Conservation (phyloP, 2,113 vertebrate species). For the Petroica traversi region DNA sequence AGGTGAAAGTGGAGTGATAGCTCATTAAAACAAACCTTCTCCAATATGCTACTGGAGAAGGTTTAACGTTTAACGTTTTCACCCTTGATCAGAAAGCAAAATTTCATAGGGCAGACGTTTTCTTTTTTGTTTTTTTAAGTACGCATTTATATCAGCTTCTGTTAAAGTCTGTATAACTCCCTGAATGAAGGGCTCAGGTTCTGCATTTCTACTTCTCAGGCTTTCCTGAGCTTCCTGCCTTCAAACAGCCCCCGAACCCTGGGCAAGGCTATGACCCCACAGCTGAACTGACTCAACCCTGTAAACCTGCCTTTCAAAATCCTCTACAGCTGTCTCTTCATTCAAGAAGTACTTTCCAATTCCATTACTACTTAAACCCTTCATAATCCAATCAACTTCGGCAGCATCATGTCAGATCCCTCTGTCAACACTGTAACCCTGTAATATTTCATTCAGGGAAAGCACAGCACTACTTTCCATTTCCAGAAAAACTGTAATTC, state of each 20-base stretch:
- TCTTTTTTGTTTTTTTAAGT: neutral
- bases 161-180: rapidly evolving
- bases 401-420: constrained; percentile 59
- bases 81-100: neutral
- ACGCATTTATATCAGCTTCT: neutral
- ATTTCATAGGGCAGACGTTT: neutral
- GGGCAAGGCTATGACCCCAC: neutral
- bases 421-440: constrained; percentile 41
- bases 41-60: rapidly evolving
- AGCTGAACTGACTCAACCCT: constrained; percentile 1
- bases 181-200: neutral
- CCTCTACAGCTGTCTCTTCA: constrained; percentile 41
- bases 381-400: constrained; percentile 69
- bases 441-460: constrained; percentile 21
- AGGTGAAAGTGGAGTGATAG: neutral
- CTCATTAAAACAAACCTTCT: neutral
- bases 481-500: neutral
- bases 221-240: neutral
- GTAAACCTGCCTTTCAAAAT: constrained; percentile 27
- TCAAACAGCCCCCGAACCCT: neutral
- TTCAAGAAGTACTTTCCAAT: constrained; percentile 57
- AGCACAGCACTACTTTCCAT: neutral
- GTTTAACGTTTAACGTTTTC: neutral
- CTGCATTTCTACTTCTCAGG: neutral
- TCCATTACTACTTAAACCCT: constrained; percentile 71